These are phyloP conservation scores for Porites divaricata DNA, from an alignment of 92 coral and sea anemone species.

Conservation along the genomic window DNA sequence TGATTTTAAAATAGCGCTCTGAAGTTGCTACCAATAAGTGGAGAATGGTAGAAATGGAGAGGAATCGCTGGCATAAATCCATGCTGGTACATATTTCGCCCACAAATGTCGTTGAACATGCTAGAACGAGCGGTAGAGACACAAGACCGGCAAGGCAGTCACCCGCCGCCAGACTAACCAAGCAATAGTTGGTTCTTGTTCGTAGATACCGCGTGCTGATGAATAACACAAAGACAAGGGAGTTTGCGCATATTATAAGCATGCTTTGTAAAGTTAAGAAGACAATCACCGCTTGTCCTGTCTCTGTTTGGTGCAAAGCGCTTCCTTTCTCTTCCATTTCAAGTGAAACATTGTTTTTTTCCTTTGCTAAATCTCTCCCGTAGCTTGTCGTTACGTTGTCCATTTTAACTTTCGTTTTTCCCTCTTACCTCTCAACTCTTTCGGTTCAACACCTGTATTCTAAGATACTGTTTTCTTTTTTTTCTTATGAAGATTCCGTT, in stretches of 20 bases:
- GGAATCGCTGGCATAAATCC: slow-evolving; percentile 79
- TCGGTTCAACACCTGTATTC: not conserved
- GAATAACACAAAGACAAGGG: slow-evolving; percentile 67
- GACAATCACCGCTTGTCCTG: slow-evolving; percentile 38
- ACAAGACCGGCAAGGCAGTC: slow-evolving; percentile 74
- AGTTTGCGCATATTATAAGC: slow-evolving; percentile 67
- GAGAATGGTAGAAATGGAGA: slow-evolving; percentile 73
- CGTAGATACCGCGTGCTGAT: slow-evolving; percentile 57
- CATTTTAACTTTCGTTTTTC: slow-evolving; percentile 10
- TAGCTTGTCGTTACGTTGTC: not conserved
- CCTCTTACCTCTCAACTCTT: not conserved
- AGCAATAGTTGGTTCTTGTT: slow-evolving; percentile 80
- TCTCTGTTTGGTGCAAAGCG: slow-evolving; percentile 19
- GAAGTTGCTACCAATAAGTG: slow-evolving; percentile 81
- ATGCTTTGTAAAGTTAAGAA: slow-evolving; percentile 49
- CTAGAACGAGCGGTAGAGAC: slow-evolving; percentile 70
- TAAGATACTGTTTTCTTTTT: not conserved
- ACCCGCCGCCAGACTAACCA: slow-evolving; percentile 79
- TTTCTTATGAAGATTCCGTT: not conserved
- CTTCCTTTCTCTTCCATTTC: not conserved
- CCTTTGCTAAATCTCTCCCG: not conserved
- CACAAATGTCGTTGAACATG: slow-evolving; percentile 35
- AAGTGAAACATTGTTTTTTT: not conserved
- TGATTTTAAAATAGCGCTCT: slow-evolving; percentile 77
- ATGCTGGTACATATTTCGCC: slow-evolving; percentile 44